Base-by-base conservation (phyloP, 2,797 vertebrate species). In the Acanthiza pusilla region DNA sequence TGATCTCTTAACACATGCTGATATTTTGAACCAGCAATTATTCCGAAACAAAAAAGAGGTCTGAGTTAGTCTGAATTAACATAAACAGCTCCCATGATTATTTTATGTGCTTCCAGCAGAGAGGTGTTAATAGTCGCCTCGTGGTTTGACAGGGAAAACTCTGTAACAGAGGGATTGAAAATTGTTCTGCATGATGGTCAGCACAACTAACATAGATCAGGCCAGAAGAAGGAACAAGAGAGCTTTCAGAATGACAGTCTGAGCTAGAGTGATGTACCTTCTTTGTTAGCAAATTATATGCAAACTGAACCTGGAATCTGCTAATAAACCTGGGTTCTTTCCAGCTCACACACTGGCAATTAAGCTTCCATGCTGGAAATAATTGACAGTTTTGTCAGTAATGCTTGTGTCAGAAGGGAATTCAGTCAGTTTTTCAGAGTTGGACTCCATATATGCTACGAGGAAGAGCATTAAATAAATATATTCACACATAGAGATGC, bases 21-120 rank as follows among this genome's bases (percentile, higher is more conserved):
- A 47, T 96, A 96, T 97, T 98, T 97, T 85, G 71, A 90, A 95
- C 90, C 72, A 89, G 66, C 93, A 95, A 97, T 97, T 97, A 97
- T 96, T 94, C 93, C 23, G 36, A 88, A 96, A 96, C 86, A 93
- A 96, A 96, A 96, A 94, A 93, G 85, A 91, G 54, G 43, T 43
- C 73, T 81, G 77, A 88, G 79, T 86, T 81, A 50, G 65, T 78
- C 54, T 68, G 30, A 68, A 95, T 95, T 93, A 96, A 76, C 89
- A 96, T 74, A 88, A 96, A 93, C 77, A 78, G 57, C 63, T 95
- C 94, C 91, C 66, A 70, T 81, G 85, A 81, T 88, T 96, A 65
- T 87, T 91, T 55, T 48, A 79, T 70, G 63, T 54, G 43, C 58
- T 95, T 92, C 42, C 90, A 83, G 43, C 68, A 86, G 79, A 86